Percentiles rank a stretch among this genome's conserved stretches.
These are phyloP conservation scores for Sapajus apella DNA, from an alignment of 2,113 vertebrate genomes.

Conservation along the genomic window DNA sequence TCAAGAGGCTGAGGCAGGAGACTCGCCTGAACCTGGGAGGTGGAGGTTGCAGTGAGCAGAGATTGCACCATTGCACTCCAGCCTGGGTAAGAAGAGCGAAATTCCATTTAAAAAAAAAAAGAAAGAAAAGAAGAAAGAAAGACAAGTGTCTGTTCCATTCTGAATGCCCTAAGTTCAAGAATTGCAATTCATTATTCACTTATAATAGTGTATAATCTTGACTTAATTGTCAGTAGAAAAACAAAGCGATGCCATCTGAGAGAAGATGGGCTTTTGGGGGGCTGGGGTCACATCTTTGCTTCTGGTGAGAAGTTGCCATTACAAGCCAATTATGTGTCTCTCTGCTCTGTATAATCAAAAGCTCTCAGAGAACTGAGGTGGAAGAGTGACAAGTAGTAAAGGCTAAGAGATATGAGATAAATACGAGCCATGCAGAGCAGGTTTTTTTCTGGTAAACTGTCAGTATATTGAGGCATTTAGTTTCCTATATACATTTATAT, in stretches of 20 bases:
- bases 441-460: neutral
- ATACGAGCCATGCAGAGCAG: neutral
- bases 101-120: no score
- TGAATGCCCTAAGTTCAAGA: neutral
- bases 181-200: neutral
- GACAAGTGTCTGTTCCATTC: neutral
- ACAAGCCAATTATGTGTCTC: neutral
- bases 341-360: neutral
- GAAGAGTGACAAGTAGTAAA: neutral
- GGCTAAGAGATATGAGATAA: neutral
- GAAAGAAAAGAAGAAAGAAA: neutral
- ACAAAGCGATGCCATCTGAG: neutral
- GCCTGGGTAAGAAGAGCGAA: no score
- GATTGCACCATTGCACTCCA: no score
- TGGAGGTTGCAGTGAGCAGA: no score
- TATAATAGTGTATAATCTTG: neutral
- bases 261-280: neutral
- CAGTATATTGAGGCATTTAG: neutral
- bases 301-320: neutral
- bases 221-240: neutral
- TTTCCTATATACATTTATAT: neutral
- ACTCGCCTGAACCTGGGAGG: no score
- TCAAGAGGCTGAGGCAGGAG: no score
- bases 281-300: neutral
- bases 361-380: neutral